phyloP scores from a whole-genome alignment of 2,113 vertebrate species.

The Eubucco bourcierii region DNA sequence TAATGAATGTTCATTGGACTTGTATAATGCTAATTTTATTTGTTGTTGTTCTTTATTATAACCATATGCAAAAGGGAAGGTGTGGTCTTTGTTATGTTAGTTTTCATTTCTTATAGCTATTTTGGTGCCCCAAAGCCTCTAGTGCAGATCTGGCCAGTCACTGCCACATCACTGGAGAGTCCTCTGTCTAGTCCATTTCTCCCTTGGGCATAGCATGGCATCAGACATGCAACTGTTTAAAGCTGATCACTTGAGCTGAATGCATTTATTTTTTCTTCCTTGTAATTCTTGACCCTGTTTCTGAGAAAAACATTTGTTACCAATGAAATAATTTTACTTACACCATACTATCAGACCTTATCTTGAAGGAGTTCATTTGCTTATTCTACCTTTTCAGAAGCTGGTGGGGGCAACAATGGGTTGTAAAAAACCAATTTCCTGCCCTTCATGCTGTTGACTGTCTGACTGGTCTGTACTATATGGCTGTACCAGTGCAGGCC shows the following conservation, averaged over 20 bases:
- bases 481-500: neutral
- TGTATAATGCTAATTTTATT: neutral
- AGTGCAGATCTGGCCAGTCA: neutral
- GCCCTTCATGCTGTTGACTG: neutral
- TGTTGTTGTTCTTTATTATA: neutral
- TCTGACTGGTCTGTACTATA: neutral
- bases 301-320: neutral
- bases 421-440: conserved; percentile 27
- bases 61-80: neutral
- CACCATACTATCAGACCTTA: neutral
- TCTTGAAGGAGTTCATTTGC: neutral
- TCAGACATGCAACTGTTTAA: neutral
- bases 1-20: neutral
- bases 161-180: neutral
- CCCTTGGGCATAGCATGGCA: neutral
- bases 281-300: neutral
- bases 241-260: neutral
- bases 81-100: neutral
- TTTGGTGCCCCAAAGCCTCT: neutral
- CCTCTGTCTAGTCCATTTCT: neutral
- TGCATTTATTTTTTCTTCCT: neutral
- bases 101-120: neutral
- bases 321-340: neutral
- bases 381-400: neutral
- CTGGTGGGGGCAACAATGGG: neutral